Percentiles rank a stretch among this genome's conserved stretches.
phyloP scores from a whole-genome alignment of 2,888 invertebrate genomes.

The Margaritifera margaritifera region DNA sequence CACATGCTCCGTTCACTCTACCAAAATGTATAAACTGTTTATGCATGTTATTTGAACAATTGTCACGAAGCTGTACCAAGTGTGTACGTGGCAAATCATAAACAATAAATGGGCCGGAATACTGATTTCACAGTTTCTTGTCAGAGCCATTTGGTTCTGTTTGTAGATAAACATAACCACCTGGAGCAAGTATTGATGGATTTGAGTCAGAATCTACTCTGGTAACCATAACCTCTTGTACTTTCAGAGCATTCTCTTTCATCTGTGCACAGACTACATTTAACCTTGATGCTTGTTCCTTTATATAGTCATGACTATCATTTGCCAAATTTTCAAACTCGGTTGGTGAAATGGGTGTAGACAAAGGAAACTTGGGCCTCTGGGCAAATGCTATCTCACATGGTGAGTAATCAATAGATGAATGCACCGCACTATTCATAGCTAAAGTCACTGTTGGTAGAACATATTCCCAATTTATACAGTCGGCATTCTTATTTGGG shows the following conservation, averaged over 20 bases:
- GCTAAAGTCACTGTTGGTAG: constrained; percentile 24
- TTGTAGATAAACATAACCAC: constrained; percentile 18
- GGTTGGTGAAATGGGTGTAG: not conserved
- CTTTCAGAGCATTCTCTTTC: constrained; percentile 3
- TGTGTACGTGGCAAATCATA: constrained; percentile 5
- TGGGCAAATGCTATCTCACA: constrained; percentile 29
- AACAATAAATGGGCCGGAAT: constrained; percentile 13
- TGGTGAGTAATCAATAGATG: constrained; percentile 24
- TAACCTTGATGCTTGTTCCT: not conserved
- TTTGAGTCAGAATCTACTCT: constrained; percentile 9
- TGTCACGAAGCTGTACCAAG: constrained; percentile 1
- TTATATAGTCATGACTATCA: constrained; percentile 6
- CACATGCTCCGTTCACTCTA: constrained; percentile 15
- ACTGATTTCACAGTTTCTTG: constrained; percentile 7
- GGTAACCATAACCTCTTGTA: constrained; percentile 17
- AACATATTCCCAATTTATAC: constrained; percentile 19
- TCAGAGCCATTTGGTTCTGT: constrained; percentile 9
- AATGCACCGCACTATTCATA: constrained; percentile 28
- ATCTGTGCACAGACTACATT: constrained; percentile 3
- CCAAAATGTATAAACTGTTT: constrained; percentile 10
- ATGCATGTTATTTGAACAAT: constrained; percentile 1
- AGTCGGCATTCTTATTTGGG: constrained; percentile 17
- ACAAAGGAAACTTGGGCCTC: constrained; percentile 28
- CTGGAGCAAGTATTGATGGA: constrained; percentile 9
- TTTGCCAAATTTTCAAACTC: constrained; percentile 2